Percentiles rank a stretch among this genome's conserved stretches.
Conservation (phyloP, 2,888 invertebrate species). For the Mayetiola destructor region DNA sequence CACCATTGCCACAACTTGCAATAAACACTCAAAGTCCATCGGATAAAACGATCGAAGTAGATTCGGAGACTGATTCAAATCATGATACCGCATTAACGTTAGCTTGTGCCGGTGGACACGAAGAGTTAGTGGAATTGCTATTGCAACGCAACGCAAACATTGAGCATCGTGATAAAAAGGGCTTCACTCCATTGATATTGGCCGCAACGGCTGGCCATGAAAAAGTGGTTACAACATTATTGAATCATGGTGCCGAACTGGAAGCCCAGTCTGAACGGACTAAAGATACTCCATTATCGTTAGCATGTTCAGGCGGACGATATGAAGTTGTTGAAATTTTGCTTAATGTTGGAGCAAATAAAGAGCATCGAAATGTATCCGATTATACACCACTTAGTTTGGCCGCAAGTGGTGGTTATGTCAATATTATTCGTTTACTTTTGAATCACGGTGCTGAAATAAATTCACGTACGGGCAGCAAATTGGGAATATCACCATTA, state of each 20-base stretch:
- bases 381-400: constrained; percentile 98
- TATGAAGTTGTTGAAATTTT: constrained; percentile 92
- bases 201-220: constrained; percentile 94
- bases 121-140: constrained; percentile 85
- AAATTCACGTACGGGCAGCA: constrained; percentile 92
- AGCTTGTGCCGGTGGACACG: constrained; percentile 94
- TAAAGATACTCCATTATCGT: constrained; percentile 93
- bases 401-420: constrained; percentile 96
- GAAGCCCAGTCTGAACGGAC: constrained; percentile 98
- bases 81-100: constrained; percentile 96
- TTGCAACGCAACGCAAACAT: constrained; percentile 87
- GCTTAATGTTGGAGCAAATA: constrained; percentile 80
- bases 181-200: constrained; percentile 92
- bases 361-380: constrained; percentile 95
- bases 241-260: constrained; percentile 90
- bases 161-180: constrained; percentile 97
- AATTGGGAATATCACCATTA: constrained; percentile 93
- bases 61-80: constrained; percentile 96
- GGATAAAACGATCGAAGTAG: constrained; percentile 59
- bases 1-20: constrained; percentile 9
- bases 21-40: constrained; percentile 19
- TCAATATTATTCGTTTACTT: constrained; percentile 90
- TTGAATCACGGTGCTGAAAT: constrained; percentile 94
- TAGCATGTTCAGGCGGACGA: constrained; percentile 94
- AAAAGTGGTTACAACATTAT: constrained; percentile 74